phyloP scores from a whole-genome alignment of 1,140 invertebrate species.

The Zaprionus inermis region DNA sequence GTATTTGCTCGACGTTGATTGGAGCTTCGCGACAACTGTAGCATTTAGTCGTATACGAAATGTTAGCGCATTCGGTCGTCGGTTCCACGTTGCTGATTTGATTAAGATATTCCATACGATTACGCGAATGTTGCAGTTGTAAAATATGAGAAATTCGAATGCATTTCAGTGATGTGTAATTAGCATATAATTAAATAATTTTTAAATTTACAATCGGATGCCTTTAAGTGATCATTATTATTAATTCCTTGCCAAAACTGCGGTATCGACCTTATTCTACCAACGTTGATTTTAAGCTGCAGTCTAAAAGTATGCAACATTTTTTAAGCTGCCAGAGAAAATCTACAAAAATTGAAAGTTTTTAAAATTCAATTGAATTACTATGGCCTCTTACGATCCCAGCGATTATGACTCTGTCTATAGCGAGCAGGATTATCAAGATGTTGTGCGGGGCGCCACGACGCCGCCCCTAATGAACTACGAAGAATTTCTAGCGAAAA shows the following conservation, averaged over 20 bases:
- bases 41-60: conserved; percentile 65
- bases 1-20: conserved; percentile 58
- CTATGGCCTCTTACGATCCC: conserved; percentile 59
- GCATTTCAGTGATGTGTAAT: not conserved
- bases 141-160: not conserved
- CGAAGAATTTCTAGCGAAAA: conserved; percentile 66
- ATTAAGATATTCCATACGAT: not conserved
- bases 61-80: conserved; percentile 56
- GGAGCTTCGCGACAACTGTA: conserved; percentile 42
- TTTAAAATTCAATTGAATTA: not conserved
- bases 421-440: conserved; percentile 58
- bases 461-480: conserved; percentile 69
- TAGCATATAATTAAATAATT: not conserved
- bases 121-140: not conserved
- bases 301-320: conserved; percentile 64
- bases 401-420: conserved; percentile 70
- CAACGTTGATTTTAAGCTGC: not conserved
- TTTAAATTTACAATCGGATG: not conserved
- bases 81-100: conserved; percentile 14
- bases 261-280: not conserved
- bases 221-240: not conserved
- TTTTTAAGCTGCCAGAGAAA: not conserved
- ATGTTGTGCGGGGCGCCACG: conserved; percentile 53
- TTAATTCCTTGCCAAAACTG: not conserved
- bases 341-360: not conserved